Conservation (phyloP, 2,797 vertebrate genomes). For the Agapornis canus region DNA sequence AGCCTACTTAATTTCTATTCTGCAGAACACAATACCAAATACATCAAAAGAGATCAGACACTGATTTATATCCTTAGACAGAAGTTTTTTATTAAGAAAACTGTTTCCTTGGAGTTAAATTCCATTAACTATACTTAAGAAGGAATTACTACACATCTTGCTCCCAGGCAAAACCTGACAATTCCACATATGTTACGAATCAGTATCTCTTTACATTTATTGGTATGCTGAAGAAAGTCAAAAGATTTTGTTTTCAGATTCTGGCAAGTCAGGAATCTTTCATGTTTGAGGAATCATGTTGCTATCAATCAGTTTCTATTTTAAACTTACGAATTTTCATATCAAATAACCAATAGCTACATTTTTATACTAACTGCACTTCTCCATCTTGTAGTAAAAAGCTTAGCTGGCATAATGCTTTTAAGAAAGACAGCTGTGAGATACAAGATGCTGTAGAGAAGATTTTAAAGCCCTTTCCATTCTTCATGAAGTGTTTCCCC, state of each 20-base stretch:
- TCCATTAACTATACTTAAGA: conserved; percentile 41
- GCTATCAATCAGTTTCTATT: conserved; percentile 8
- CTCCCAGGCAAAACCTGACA: conserved; percentile 42
- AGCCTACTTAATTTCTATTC: neutral
- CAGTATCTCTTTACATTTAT: conserved; percentile 33
- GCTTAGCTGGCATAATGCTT: neutral
- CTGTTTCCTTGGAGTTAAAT: conserved; percentile 52
- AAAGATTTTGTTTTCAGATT: conserved; percentile 25
- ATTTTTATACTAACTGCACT: neutral
- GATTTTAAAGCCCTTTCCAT: neutral
- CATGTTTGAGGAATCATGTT: neutral
- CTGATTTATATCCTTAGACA: conserved; percentile 20
- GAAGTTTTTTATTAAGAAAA: conserved; percentile 62
- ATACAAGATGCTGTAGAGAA: neutral
- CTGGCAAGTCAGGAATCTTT: conserved; percentile 6
- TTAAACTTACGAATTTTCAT: neutral
- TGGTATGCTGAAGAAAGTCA: conserved; percentile 1
- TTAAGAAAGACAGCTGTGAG: neutral
- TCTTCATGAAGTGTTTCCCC: neutral
- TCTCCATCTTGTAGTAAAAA: conserved; percentile 24
- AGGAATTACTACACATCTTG: conserved; percentile 55
- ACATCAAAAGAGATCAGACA: conserved; percentile 44
- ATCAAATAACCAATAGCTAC: neutral
- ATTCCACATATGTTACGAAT: conserved; percentile 45
- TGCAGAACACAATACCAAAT: neutral